Evolutionary conservation across 2,113 vertebrate genomes (phyloP).

Genomic region (Muntiacus reevesi): DNA sequence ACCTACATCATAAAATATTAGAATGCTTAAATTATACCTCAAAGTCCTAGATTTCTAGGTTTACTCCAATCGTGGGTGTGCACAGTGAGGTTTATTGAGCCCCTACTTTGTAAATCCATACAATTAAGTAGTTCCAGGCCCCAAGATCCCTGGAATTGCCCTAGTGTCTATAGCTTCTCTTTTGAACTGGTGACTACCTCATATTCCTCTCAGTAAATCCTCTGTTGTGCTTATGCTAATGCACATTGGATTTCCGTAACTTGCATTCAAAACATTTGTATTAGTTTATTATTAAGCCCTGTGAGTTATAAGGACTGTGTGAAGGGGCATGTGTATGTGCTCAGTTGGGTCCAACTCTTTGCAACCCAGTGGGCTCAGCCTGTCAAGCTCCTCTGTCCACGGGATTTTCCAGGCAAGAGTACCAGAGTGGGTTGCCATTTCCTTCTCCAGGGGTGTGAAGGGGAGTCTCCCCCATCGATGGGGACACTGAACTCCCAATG

Average conservation of each 20-base stretch:
- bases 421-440: neutral
- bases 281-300: neutral
- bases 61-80: neutral
- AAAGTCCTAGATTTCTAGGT: neutral
- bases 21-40: neutral
- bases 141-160: neutral
- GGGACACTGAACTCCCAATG: neutral
- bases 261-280: neutral
- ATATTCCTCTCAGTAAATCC: neutral
- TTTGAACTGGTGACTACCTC: neutral
- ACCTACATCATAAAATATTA: neutral
- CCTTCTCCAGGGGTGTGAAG: neutral
- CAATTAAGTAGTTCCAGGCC: neutral
- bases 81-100: neutral
- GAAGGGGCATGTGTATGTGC: neutral
- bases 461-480: no score
- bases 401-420: neutral
- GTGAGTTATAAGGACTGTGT: neutral
- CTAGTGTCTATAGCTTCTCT: neutral
- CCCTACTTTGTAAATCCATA: constrained; percentile 5
- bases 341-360: neutral
- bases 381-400: neutral
- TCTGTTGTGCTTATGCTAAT: neutral
- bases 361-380: neutral
- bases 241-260: neutral